These are phyloP conservation scores for Loripinus fragilis DNA, from an alignment of 2,888 invertebrate genomes.

Conservation along the genomic window DNA sequence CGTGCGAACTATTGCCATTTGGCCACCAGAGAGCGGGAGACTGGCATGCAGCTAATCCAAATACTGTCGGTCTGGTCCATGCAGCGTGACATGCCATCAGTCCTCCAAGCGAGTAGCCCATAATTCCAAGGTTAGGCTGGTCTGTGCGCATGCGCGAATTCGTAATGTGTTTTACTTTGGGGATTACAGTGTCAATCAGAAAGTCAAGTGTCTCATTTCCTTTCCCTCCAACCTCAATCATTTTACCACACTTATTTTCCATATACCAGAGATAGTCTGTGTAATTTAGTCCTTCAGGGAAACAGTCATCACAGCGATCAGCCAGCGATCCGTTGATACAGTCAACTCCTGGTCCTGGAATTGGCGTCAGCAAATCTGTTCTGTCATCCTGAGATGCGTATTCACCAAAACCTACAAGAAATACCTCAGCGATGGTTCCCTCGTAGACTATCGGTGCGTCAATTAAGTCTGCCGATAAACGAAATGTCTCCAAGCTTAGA, in stretches of 20 bases:
- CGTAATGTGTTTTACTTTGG: not conserved
- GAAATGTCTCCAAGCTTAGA: not conserved
- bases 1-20: not conserved
- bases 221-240: slow-evolving; percentile 1
- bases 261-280: not conserved
- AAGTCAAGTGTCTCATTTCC: slow-evolving; percentile 38
- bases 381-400: not conserved
- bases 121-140: slow-evolving; percentile 29
- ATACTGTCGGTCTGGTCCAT: slow-evolving; percentile 39
- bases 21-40: slow-evolving; percentile 48
- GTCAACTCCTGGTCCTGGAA: not conserved
- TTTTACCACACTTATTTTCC: slow-evolving; percentile 20
- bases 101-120: slow-evolving; percentile 42
- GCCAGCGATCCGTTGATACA: slow-evolving; percentile 31
- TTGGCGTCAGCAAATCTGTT: slow-evolving; percentile 6
- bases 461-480: not conserved
- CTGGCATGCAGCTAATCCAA: slow-evolving; percentile 40
- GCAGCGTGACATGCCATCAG: slow-evolving; percentile 43
- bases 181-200: slow-evolving; percentile 20
- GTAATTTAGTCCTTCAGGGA: not conserved
- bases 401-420: slow-evolving; percentile 31
- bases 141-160: slow-evolving; percentile 6
- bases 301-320: slow-evolving; percentile 24
- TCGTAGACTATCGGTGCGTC: not conserved
- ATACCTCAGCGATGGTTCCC: slow-evolving; percentile 16